Percentiles rank a stretch among this genome's conserved stretches.
These are phyloP conservation scores for Neomonachus schauinslandi DNA, from an alignment of 2,113 vertebrate species.

Conservation along the genomic window DNA sequence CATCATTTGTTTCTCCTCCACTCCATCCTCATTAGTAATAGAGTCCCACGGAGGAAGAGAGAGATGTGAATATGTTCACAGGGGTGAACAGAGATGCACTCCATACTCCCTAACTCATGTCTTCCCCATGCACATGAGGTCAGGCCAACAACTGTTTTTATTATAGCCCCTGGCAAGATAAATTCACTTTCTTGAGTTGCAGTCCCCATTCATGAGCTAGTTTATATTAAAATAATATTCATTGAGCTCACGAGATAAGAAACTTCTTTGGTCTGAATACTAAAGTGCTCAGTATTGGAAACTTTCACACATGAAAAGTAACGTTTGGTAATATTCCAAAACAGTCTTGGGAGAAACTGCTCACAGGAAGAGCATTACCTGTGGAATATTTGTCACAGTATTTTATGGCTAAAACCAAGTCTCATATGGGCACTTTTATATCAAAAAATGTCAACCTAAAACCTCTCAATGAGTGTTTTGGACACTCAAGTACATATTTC, in stretches of 20 bases:
- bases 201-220: not conserved
- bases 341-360: not conserved
- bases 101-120: rapidly evolving
- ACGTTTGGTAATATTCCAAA: not conserved
- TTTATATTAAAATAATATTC: not conserved
- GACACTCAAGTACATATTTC: not conserved
- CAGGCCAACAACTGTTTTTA: not conserved
- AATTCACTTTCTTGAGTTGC: not conserved
- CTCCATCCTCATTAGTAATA: not conserved
- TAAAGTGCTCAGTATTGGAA: not conserved
- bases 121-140: not conserved
- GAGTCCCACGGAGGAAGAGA: not conserved
- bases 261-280: not conserved
- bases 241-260: not conserved
- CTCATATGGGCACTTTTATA: not conserved
- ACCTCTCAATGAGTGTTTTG: not conserved
- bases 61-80: rapidly evolving
- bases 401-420: not conserved
- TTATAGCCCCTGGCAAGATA: not conserved
- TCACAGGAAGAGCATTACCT: not conserved
- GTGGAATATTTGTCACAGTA: not conserved
- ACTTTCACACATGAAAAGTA: not conserved
- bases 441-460: not conserved
- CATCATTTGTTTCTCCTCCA: not conserved
- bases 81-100: not conserved